Percentiles rank a stretch among this genome's conserved stretches.
These are phyloP conservation scores for Stenoptilia bipunctidactyla DNA, from an alignment of 2,888 invertebrate genomes.

Conservation along the genomic window DNA sequence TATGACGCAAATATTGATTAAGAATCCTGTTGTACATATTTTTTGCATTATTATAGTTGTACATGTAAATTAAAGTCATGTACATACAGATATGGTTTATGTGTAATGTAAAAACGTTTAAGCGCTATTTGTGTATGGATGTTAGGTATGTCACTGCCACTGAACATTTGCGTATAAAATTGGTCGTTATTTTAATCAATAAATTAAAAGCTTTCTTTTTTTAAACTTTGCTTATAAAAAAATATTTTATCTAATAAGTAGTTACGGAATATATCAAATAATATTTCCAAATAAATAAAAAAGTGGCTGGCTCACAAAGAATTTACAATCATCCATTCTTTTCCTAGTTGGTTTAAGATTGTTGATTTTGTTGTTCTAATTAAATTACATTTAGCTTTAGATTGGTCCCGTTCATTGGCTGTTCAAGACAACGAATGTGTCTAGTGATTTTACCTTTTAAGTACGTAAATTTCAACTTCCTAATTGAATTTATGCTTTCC, in stretches of 20 bases:
- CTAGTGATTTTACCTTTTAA: conserved; percentile 37
- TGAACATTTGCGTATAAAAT: conserved; percentile 26
- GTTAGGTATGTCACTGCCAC: conserved; percentile 62
- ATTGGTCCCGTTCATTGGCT: conserved; percentile 49
- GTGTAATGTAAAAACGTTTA: conserved; percentile 44
- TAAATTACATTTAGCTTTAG: conserved; percentile 24
- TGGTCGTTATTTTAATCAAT: conserved; percentile 16
- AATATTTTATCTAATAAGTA: conserved; percentile 9
- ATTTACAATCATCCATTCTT: conserved; percentile 21
- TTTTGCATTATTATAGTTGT: conserved; percentile 49
- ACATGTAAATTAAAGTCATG: conserved; percentile 19
- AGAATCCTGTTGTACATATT: conserved; percentile 53
- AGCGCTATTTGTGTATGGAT: conserved; percentile 56
- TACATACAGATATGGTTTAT: conserved; percentile 24
- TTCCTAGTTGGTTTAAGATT: conserved; percentile 21
- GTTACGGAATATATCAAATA: conserved; percentile 3
- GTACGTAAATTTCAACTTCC: conserved; percentile 19
- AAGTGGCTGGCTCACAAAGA: conserved; percentile 43
- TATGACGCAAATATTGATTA: conserved; percentile 44
- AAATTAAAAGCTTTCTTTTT: conserved; percentile 1
- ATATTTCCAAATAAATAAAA: not conserved
- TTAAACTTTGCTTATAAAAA: conserved; percentile 3
- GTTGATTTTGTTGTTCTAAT: conserved; percentile 21
- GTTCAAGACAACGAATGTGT: conserved; percentile 64
- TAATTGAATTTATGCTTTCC: conserved; percentile 13